Conservation (phyloP, 2,113 vertebrate species). For the Aptenodytes forsteri region DNA sequence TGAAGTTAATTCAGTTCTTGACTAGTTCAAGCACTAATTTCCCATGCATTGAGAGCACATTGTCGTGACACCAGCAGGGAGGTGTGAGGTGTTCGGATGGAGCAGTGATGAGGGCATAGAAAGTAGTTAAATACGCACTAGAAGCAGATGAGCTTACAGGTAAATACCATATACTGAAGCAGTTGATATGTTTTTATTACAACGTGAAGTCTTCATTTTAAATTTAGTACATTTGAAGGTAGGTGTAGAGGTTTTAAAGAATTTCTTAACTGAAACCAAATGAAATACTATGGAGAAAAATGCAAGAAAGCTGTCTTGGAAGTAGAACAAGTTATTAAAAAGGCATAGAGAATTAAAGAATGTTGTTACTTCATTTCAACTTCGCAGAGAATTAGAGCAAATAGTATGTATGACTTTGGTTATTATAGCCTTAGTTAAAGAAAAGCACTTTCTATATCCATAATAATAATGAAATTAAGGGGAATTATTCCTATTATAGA, state of each 20-base stretch:
- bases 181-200: neutral
- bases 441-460: neutral
- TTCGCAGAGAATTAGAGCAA: neutral
- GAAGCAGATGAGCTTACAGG: neutral
- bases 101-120: neutral
- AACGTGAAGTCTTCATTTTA: neutral
- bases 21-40: neutral
- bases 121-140: neutral
- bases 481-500: neutral
- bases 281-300: neutral
- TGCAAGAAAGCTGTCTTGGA: neutral
- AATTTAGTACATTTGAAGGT: neutral
- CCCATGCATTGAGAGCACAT: accelerated
- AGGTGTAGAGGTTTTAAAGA: neutral
- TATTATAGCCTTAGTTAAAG: neutral
- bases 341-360: neutral
- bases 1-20: neutral
- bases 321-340: neutral
- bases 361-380: neutral
- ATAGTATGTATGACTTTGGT: neutral
- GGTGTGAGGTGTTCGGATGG: neutral
- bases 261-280: neutral
- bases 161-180: neutral
- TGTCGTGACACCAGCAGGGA: neutral
- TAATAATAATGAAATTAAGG: neutral